Conservation (phyloP, 2,113 vertebrate genomes). For the Turnix velox region DNA sequence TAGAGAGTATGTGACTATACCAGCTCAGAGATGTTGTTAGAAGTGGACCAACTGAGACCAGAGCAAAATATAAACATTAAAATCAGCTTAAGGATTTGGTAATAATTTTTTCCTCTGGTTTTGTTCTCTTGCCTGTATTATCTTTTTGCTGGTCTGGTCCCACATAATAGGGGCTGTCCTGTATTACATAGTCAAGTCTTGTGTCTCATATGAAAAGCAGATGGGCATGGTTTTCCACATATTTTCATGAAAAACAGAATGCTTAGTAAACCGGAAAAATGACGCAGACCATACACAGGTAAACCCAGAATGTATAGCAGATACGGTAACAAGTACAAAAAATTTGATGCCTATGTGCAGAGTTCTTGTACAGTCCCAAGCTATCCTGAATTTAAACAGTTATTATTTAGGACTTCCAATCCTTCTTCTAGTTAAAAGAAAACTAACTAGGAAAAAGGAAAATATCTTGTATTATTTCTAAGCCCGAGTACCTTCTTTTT, state of each 20-base stretch:
- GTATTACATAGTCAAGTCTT: neutral
- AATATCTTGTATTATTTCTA: neutral
- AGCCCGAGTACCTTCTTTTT: neutral
- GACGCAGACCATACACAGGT: neutral
- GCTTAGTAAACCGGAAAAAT: neutral
- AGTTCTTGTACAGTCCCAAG: neutral
- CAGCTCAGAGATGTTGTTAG: neutral
- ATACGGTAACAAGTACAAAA: neutral
- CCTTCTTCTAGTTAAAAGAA: neutral
- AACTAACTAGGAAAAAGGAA: neutral
- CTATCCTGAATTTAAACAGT: neutral
- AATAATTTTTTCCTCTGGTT: neutral
- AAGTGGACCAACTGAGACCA: neutral
- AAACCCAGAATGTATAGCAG: neutral
- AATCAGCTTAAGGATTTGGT: neutral
- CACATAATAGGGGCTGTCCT: neutral
- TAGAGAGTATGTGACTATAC: neutral
- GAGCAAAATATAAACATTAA: neutral
- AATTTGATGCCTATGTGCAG: neutral
- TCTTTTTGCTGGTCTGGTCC: neutral
- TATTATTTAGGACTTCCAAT: neutral
- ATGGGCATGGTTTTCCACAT: neutral
- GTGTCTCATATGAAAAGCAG: conserved; percentile 2
- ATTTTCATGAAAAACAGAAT: neutral
- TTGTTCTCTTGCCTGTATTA: neutral